Base-by-base conservation (phyloP, 2,113 vertebrate species). In the Rousettus leschenaultii region DNA sequence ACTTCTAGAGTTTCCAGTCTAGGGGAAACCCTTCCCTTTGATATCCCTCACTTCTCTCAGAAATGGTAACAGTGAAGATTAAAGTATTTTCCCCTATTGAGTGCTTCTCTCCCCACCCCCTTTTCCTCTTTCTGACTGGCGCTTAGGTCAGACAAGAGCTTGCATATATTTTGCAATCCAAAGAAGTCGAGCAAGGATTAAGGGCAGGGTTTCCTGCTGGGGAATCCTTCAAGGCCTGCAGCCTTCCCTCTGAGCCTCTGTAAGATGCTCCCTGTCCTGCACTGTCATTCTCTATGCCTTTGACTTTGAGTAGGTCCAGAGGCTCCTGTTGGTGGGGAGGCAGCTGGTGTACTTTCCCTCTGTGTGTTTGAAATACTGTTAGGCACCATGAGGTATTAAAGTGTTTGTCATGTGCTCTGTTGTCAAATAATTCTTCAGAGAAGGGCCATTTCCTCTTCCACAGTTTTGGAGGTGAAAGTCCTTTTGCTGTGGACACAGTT, bases 101-200 rank as follows among this genome's bases (percentile, higher is more conserved):
- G 80, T 89, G 21, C 57, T 95, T 53, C 53, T 95, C 30, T 78
- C 35, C 45, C 40, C 73, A 48, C 55, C 24, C 94, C 33, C 45
- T 90, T 79, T 43, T 75, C 40, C 89, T 89, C 59, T 89, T 95
- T 95, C 82, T 38, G 68, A 85, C 97, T 94, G 86, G 89, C 63
- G 98, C 79, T 96, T 57, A 30, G 97, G 97, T 97, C 24, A 94
- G 83, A 97, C 53, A 75, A 94, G 97, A 97, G 79, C 87, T 75
- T 45, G 92, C 89, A 70, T 84, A 28, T 75, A 83, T 97, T 98
- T 98, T 89, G 71, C 93, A 96, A 95, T 89, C 80, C 0, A 0
- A 95, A 95, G 96, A 98, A 97, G 97, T 96, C 96, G 97, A 96
- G 96, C 24, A 53, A 98, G 97, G 96, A 97, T 93, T 95, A 95